Percentiles rank a stretch among this genome's conserved stretches.
Conservation (phyloP, 2,113 vertebrate species). For the Ramphastos sulfuratus region DNA sequence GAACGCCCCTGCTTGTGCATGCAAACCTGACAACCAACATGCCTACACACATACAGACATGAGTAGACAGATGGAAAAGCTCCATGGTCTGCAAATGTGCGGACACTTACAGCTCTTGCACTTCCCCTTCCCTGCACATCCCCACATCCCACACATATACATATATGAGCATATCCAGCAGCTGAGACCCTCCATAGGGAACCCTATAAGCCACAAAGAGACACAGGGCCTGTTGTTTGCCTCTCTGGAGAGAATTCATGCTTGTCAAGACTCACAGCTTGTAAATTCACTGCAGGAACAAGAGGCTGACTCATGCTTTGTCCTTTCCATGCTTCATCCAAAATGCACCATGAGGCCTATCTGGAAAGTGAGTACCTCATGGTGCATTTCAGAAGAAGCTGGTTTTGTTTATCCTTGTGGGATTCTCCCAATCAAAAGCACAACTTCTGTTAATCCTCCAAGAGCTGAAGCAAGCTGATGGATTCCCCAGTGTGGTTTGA, state of each 20-base stretch:
- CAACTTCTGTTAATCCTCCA: neutral
- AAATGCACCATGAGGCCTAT: neutral
- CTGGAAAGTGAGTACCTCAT: neutral
- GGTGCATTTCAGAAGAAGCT: neutral
- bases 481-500: neutral
- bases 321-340: neutral
- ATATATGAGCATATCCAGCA: neutral
- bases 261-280: accelerated
- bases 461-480: neutral
- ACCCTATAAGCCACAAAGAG: neutral
- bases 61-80: neutral
- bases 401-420: neutral
- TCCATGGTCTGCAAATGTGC: neutral
- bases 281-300: neutral
- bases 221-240: accelerated
- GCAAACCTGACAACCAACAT: neutral
- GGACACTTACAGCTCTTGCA: too few species aligned
- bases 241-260: accelerated
- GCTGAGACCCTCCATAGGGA: neutral
- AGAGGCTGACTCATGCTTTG: neutral
- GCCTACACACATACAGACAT: too few species aligned
- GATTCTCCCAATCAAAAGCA: neutral
- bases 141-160: too few species aligned
- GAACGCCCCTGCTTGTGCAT: neutral
- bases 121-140: too few species aligned